Percentiles rank a stretch among this genome's conserved stretches.
These are phyloP conservation scores for Alectoris magna DNA, from an alignment of 2,797 vertebrate genomes.

Conservation along the genomic window DNA sequence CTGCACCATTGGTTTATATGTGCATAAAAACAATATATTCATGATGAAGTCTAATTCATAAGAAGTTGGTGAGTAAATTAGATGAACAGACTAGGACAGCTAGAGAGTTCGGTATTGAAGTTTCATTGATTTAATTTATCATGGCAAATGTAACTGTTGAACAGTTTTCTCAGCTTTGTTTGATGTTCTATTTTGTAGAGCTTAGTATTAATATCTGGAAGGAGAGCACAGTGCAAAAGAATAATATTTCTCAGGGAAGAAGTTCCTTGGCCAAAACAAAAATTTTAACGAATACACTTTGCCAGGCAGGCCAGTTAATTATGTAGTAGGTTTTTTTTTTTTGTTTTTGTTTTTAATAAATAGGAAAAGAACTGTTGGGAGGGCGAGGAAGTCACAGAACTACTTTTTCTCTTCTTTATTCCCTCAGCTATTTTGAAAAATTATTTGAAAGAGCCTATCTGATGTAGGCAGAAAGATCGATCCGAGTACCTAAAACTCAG, in stretches of 20 bases:
- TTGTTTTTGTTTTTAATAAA: too few species aligned
- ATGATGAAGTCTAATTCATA: background rate
- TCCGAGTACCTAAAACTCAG: background rate
- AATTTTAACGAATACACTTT: background rate
- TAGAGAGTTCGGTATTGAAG: background rate
- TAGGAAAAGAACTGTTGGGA: background rate
- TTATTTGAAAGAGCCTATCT: background rate
- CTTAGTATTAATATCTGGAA: background rate
- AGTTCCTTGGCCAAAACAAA: background rate
- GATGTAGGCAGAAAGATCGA: background rate
- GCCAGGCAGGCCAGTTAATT: background rate
- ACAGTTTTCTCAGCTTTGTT: background rate
- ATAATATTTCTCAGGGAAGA: background rate
- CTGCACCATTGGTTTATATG: background rate
- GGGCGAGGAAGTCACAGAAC: too few species aligned
- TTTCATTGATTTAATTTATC: background rate
- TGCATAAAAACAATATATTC: background rate
- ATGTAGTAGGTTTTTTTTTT: background rate
- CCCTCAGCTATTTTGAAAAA: background rate
- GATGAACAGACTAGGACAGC: background rate
- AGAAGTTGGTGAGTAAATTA: background rate
- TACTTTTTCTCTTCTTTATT: background rate
- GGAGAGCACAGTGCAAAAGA: background rate
- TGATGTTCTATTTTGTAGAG: background rate
- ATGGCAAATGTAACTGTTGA: background rate